These are phyloP conservation scores for Drosophila pegasa DNA, from an alignment of 2,888 invertebrate species.

Conservation along the genomic window DNA sequence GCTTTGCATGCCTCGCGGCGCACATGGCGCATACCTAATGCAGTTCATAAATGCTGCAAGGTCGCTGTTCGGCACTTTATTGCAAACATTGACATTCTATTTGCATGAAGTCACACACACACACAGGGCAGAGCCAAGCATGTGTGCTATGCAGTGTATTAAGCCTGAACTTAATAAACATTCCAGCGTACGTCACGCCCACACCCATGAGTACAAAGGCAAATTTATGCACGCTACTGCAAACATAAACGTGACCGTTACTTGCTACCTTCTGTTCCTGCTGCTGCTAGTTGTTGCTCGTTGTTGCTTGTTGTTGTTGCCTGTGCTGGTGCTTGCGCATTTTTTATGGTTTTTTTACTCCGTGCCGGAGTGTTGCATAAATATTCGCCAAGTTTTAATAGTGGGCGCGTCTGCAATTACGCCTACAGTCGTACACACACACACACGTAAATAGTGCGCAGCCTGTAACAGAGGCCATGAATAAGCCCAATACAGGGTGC, in stretches of 20 bases:
- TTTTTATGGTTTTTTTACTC: conserved; percentile 63
- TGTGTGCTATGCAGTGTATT: conserved; percentile 37
- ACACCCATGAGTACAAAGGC: conserved; percentile 15
- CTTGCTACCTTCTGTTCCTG: conserved; percentile 28
- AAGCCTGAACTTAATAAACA: conserved; percentile 75
- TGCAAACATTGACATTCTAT: conserved; percentile 62
- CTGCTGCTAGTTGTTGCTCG: conserved; percentile 27
- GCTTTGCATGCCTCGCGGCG: conserved; percentile 35
- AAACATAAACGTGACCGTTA: conserved; percentile 66
- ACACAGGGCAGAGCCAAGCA: background rate
- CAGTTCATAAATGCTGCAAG: conserved; percentile 39
- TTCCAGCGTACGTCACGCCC: conserved; percentile 46
- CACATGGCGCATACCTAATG: conserved; percentile 54
- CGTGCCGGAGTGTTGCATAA: conserved; percentile 64
- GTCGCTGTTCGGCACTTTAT: conserved; percentile 18
- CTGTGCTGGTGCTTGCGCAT: conserved; percentile 60
- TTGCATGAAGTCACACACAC: conserved; percentile 57
- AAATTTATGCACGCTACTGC: conserved; percentile 66
- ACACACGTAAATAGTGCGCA: conserved; percentile 32
- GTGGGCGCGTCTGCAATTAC: conserved; percentile 62
- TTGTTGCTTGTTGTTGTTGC: conserved; percentile 39
- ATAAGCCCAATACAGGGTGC: conserved; percentile 39
- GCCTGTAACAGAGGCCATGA: conserved; percentile 29
- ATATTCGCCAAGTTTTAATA: conserved; percentile 64
- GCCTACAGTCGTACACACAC: conserved; percentile 42